A percentile compares a stretch with the other conserved stretches of the same genome.
These are phyloP conservation scores for Lutjanus erythropterus DNA, from an alignment of 2,113 vertebrate genomes.

Conservation along the genomic window DNA sequence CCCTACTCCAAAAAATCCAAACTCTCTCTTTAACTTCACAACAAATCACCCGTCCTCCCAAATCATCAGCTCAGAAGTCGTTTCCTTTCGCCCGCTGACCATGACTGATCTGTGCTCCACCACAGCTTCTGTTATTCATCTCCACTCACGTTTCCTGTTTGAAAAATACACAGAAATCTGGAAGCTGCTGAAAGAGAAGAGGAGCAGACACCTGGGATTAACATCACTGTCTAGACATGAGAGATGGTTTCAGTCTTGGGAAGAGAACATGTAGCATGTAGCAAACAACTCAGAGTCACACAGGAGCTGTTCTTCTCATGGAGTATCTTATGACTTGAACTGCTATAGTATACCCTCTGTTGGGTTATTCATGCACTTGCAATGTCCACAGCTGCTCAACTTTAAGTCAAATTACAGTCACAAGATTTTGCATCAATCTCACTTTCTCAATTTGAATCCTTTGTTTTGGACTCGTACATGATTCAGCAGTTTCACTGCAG, in stretches of 20 bases:
- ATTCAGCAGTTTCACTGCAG: background rate
- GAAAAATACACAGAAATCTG: slow-evolving; percentile 5
- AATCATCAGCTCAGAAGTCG: slow-evolving; percentile 44
- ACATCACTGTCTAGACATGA: slow-evolving; percentile 11
- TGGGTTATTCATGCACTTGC: slow-evolving; percentile 59
- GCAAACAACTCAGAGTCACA: slow-evolving; percentile 55
- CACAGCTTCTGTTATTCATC: slow-evolving; percentile 22
- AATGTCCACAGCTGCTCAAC: slow-evolving; percentile 41
- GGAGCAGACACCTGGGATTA: background rate
- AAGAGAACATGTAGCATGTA: slow-evolving; percentile 15
- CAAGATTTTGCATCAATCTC: slow-evolving; percentile 57
- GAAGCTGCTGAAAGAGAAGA: background rate
- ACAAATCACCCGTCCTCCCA: slow-evolving; percentile 7
- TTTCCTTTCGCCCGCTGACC: slow-evolving; percentile 39
- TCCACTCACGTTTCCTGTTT: background rate
- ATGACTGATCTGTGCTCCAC: slow-evolving; percentile 26
- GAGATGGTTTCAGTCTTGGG: background rate
- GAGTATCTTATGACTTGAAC: slow-evolving; percentile 72
- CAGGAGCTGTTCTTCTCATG: slow-evolving; percentile 54
- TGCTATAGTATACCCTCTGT: slow-evolving; percentile 55
- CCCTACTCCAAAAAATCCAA: no score
- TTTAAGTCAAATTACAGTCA: slow-evolving; percentile 72
- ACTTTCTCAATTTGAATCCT: background rate
- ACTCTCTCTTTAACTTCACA: no score
- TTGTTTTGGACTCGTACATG: background rate